Evolutionary conservation across 1,140 invertebrate genomes (phyloP).

Genomic region (Lerema accius): DNA sequence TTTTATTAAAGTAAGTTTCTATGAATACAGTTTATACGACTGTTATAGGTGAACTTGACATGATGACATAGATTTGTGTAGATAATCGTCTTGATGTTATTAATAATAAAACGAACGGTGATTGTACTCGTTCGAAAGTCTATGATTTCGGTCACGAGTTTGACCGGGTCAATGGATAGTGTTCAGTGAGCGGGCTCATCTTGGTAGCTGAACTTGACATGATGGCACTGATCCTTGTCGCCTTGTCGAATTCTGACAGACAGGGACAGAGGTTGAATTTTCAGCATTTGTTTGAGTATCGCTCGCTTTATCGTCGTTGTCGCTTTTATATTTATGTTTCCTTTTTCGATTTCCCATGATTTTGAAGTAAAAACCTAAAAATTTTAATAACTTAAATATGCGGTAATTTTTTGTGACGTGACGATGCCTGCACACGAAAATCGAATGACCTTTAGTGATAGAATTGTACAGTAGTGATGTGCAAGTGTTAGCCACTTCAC

Average conservation of each 20-base stretch:
- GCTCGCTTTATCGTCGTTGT: too few relatives aligned
- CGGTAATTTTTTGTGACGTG: too few relatives aligned
- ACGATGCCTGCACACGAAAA: too few relatives aligned
- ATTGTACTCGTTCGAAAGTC: neutral
- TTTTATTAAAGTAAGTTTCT: neutral
- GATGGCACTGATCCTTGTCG: conserved; percentile 9
- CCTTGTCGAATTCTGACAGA: neutral
- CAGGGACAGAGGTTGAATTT: too few relatives aligned
- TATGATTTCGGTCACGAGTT: conserved; percentile 5
- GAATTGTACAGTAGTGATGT: too few relatives aligned
- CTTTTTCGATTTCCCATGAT: too few relatives aligned
- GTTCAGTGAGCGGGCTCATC: conserved; percentile 6
- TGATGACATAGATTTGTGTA: neutral
- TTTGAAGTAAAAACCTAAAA: too few relatives aligned
- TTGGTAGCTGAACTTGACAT: conserved; percentile 16
- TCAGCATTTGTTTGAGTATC: too few relatives aligned
- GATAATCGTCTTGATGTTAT: neutral
- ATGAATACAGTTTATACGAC: neutral
- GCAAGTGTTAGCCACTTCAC: too few relatives aligned
- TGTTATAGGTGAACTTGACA: neutral
- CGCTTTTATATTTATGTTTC: too few relatives aligned
- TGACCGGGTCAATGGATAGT: conserved; percentile 13
- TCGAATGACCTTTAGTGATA: too few relatives aligned
- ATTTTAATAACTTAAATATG: too few relatives aligned
- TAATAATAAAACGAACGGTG: conserved; percentile 2